phyloP scores from a whole-genome alignment of 2,113 vertebrate species.

The Sciurus niger region DNA sequence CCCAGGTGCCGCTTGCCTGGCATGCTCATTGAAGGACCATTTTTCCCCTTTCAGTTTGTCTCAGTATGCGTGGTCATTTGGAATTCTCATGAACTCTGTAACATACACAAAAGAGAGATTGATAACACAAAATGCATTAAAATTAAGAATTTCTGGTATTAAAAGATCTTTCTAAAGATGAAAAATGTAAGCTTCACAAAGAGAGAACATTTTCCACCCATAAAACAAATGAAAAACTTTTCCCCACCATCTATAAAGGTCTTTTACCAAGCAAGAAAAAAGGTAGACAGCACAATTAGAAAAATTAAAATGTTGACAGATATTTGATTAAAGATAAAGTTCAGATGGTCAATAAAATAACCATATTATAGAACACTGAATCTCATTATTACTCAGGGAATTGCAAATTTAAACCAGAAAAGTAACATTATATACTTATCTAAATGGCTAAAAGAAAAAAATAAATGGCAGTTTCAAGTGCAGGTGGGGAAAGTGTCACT shows the following conservation, averaged over 20 bases:
- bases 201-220: background rate
- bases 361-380: background rate
- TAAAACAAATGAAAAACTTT: background rate
- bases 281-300: background rate
- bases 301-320: background rate
- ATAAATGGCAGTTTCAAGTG: background rate
- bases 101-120: background rate
- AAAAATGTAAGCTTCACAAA: background rate
- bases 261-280: background rate
- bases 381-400: background rate
- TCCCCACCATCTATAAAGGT: background rate
- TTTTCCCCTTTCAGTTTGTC: too few species aligned
- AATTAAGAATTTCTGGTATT: background rate
- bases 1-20: too few species aligned
- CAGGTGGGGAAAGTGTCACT: background rate
- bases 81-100: too few species aligned
- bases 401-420: background rate
- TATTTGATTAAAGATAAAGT: background rate
- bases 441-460: background rate
- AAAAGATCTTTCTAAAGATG: background rate
- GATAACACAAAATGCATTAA: background rate
- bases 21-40: too few species aligned
- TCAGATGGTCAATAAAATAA: background rate
- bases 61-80: too few species aligned
- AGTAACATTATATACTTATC: background rate